A percentile compares a stretch with the other conserved stretches of the same genome.
Evolutionary conservation across 2,888 invertebrate species (phyloP).

Genomic region (Drosophila merina): DNA sequence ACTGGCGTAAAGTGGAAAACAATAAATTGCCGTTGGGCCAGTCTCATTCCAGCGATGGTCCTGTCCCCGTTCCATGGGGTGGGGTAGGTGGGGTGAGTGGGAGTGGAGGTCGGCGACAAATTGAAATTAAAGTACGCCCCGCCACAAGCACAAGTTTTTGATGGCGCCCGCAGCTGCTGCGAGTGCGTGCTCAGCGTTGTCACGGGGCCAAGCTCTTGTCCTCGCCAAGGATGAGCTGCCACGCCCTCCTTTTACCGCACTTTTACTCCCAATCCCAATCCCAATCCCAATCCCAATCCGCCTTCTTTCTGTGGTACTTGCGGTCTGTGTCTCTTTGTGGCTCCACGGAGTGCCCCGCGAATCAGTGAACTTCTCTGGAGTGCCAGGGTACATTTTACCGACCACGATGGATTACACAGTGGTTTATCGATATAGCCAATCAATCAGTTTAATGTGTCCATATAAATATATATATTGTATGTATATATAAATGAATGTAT

Average conservation of each 20-base stretch:
- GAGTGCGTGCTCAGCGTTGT: constrained; percentile 49
- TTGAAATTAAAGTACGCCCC: constrained; percentile 76
- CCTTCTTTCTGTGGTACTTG: constrained; percentile 42
- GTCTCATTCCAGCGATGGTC: constrained; percentile 37
- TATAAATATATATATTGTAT: not conserved
- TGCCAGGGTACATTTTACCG: constrained; percentile 53
- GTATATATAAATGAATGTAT: not conserved
- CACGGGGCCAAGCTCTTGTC: constrained; percentile 15
- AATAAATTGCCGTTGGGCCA: constrained; percentile 72
- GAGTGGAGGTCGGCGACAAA: constrained; percentile 55
- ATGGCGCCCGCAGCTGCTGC: constrained; percentile 72
- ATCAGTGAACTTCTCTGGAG: constrained; percentile 66
- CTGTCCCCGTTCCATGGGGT: not conserved
- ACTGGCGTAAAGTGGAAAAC: constrained; percentile 74
- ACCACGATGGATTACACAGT: constrained; percentile 40
- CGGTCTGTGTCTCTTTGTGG: constrained; percentile 57
- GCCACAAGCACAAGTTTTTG: constrained; percentile 73
- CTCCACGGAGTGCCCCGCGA: constrained; percentile 41
- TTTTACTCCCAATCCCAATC: constrained; percentile 1
- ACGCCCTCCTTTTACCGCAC: constrained; percentile 11
- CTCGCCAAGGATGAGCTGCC: constrained; percentile 19
- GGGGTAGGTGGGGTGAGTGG: not conserved
- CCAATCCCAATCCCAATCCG: not conserved
- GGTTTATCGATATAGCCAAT: constrained; percentile 13
- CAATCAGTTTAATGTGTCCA: constrained; percentile 3